Conservation (phyloP, 2,797 vertebrate genomes). For the Linurgus olivaceus region DNA sequence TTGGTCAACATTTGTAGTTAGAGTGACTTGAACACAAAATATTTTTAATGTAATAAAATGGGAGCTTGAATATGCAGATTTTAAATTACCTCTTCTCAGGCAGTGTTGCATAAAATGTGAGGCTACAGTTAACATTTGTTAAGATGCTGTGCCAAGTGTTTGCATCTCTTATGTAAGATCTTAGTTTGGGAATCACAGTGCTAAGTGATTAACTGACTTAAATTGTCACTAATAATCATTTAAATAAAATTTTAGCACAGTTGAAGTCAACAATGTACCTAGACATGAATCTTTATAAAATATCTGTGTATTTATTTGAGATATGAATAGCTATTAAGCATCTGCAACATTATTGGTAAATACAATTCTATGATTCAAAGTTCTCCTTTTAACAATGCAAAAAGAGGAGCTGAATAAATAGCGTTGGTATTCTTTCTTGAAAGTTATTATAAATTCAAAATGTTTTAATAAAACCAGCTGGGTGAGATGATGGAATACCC, state of each 20-base stretch:
- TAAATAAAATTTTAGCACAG: not conserved
- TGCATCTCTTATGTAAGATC: not conserved
- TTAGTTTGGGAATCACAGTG: not conserved
- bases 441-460: not conserved
- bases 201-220: not conserved
- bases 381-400: not conserved
- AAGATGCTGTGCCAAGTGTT: not conserved
- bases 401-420: not conserved
- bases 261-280: not conserved
- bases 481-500: not conserved
- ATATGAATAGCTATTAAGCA: not conserved
- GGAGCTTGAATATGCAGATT: not conserved
- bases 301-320: not conserved
- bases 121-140: not conserved
- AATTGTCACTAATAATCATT: not conserved
- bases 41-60: not conserved
- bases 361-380: not conserved
- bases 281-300: not conserved
- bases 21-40: not conserved
- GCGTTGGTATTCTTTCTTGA: not conserved
- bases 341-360: not conserved
- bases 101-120: not conserved
- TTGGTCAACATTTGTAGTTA: constrained; percentile 23
- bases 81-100: not conserved
- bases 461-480: not conserved